phyloP scores from a whole-genome alignment of 2,113 vertebrate species.

The Coturnix japonica region DNA sequence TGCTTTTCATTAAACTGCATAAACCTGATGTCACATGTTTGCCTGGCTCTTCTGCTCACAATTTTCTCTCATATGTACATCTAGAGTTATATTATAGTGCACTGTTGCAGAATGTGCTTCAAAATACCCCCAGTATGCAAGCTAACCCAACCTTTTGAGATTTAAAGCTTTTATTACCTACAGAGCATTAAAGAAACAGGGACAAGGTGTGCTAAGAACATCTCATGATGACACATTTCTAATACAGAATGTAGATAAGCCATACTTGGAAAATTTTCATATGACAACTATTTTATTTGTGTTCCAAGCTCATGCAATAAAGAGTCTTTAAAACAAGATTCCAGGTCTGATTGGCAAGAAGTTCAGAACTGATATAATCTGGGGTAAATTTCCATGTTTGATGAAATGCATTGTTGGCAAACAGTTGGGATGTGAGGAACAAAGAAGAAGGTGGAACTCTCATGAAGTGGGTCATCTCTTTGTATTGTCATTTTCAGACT shows the following conservation, averaged over 20 bases:
- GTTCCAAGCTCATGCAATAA: neutral
- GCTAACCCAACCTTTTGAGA: neutral
- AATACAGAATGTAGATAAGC: neutral
- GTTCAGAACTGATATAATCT: neutral
- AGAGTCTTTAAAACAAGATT: neutral
- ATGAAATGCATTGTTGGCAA: neutral
- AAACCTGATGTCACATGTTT: neutral
- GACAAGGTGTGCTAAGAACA: neutral
- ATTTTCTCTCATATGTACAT: neutral
- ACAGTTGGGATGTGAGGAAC: neutral
- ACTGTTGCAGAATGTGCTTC: neutral
- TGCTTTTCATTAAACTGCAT: neutral
- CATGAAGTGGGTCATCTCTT: neutral
- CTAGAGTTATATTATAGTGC: neutral
- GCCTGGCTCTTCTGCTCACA: neutral
- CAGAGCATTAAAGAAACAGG: neutral
- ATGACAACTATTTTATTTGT: neutral
- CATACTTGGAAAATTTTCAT: neutral
- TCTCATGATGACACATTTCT: neutral
- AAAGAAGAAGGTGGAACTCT: neutral
- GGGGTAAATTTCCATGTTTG: neutral
- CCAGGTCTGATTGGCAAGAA: neutral
- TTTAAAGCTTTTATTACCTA: neutral
- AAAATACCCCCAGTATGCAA: accelerated
- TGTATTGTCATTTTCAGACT: neutral